A percentile compares a stretch with the other conserved stretches of the same genome.
These are phyloP conservation scores for Loripinus fragilis DNA, from an alignment of 2,888 invertebrate species.

Conservation along the genomic window DNA sequence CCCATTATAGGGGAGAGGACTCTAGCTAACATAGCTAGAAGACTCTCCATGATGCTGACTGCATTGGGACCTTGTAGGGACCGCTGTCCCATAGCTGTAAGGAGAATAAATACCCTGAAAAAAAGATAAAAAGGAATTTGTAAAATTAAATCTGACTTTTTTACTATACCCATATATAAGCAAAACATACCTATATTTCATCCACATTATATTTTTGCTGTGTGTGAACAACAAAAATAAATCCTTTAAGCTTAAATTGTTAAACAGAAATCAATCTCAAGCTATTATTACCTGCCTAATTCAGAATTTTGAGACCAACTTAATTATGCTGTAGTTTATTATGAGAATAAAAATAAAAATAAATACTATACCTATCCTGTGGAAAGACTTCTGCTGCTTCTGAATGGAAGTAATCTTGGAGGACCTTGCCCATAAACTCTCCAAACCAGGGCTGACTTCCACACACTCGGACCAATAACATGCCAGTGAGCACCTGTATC, in stretches of 20 bases:
- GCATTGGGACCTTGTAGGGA: constrained; percentile 85
- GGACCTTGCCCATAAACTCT: constrained; percentile 92
- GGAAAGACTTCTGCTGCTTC: constrained; percentile 92
- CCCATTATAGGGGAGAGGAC: constrained; percentile 70
- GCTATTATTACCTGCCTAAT: no score
- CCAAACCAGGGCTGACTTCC: constrained; percentile 95
- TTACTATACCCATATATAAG: no score
- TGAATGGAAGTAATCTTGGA: constrained; percentile 91
- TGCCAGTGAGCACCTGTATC: constrained; percentile 86
- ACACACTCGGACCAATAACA: constrained; percentile 91
- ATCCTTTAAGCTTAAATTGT: no score
- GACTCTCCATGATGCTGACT: constrained; percentile 78
- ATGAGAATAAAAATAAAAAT: no score
- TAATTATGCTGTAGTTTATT: no score
- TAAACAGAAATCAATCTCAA: no score
- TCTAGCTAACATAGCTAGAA: constrained; percentile 84
- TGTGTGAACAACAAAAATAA: no score
- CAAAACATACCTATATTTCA: no score
- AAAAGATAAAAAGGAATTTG: not conserved
- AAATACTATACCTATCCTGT: constrained; percentile 92
- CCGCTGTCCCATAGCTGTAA: constrained; percentile 94
- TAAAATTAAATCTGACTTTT: no score
- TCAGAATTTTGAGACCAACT: no score
- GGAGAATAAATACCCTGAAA: constrained; percentile 90
- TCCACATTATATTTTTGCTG: no score